Evolutionary conservation across 2,888 invertebrate species (phyloP).

Genomic region (Microctonus hyperodae): DNA sequence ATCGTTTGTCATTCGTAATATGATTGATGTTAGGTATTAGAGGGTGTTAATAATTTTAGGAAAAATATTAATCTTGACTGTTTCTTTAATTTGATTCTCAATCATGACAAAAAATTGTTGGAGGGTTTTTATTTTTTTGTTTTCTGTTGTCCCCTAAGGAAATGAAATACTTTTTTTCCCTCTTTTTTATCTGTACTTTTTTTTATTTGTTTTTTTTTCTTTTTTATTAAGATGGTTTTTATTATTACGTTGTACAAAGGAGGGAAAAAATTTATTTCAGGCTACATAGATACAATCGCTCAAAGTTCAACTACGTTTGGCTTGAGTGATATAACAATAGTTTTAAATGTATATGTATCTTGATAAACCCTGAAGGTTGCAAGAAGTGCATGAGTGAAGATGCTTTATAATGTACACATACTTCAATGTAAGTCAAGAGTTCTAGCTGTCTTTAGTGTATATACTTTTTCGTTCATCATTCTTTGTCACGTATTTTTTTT

Average conservation of each 20-base stretch:
- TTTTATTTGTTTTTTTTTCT: neutral
- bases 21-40: too few relatives aligned
- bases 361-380: neutral
- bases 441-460: neutral
- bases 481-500: slow-evolving; percentile 5
- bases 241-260: neutral
- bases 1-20: too few relatives aligned
- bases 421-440: neutral
- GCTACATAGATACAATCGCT: neutral
- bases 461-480: neutral
- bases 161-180: neutral
- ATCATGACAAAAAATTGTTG: neutral
- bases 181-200: neutral
- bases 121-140: neutral
- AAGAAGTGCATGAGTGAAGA: slow-evolving; percentile 11
- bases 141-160: neutral
- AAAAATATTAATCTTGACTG: neutral
- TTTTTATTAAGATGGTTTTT: neutral
- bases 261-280: neutral
- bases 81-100: neutral
- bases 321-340: neutral
- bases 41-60: neutral
- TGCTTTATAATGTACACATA: slow-evolving; percentile 7
- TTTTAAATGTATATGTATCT: neutral
- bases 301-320: neutral